phyloP scores from a whole-genome alignment of 2,797 vertebrate genomes.

The Emys orbicularis region DNA sequence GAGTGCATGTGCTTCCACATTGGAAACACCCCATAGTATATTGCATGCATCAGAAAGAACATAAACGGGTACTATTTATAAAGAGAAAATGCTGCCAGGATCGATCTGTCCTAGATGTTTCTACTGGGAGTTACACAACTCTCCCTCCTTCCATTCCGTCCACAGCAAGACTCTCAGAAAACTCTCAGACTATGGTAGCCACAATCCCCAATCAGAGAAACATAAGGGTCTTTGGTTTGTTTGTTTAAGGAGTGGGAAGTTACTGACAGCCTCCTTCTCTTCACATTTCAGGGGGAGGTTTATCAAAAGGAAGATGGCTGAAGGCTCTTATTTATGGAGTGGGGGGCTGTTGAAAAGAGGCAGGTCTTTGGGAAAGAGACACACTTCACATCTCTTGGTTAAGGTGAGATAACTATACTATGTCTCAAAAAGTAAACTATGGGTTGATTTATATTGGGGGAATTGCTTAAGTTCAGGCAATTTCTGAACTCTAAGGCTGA shows the following conservation, averaged over 20 bases:
- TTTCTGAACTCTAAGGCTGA: not conserved
- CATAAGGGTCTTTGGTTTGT: not conserved
- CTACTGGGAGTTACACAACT: not conserved
- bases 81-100: not conserved
- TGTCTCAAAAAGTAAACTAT: not conserved
- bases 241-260: not conserved
- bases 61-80: not conserved
- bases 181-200: not conserved
- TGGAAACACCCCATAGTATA: not conserved
- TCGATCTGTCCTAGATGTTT: not conserved
- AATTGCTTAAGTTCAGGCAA: not conserved
- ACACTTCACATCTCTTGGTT: too few relatives aligned
- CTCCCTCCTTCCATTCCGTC: not conserved
- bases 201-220: not conserved
- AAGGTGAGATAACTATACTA: not conserved
- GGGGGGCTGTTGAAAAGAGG: not conserved
- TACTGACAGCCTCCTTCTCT: not conserved
- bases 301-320: not conserved
- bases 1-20: not conserved
- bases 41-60: not conserved
- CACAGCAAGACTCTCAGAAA: not conserved
- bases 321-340: not conserved
- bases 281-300: not conserved
- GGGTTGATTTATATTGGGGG: not conserved
- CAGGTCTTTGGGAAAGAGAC: not conserved